phyloP scores from a whole-genome alignment of 2,113 vertebrate genomes.

The Ctenomys sociabilis region DNA sequence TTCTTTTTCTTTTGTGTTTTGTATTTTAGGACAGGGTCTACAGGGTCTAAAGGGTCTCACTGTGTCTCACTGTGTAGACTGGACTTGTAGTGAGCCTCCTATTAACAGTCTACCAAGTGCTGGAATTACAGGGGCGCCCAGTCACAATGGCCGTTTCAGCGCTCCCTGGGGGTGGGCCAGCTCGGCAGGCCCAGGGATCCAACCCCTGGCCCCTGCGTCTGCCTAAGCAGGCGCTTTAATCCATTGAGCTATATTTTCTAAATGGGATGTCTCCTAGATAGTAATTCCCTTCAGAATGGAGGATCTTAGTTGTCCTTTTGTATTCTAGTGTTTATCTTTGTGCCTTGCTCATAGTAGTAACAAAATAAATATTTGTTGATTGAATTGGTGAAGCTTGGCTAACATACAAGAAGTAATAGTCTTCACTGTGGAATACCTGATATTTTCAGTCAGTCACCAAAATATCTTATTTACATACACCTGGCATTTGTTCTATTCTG shows the following conservation, averaged over 20 bases:
- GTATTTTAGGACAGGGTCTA: no score
- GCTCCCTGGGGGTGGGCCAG: no score
- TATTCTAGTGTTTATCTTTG: background rate
- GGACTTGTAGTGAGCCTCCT: no score
- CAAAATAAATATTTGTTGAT: constrained; percentile 28
- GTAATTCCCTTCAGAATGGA: background rate
- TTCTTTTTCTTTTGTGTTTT: background rate
- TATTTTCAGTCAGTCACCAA: constrained; percentile 8
- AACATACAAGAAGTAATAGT: background rate
- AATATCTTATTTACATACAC: constrained; percentile 43
- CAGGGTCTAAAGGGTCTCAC: no score
- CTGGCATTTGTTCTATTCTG: constrained; percentile 17
- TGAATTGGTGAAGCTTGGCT: background rate
- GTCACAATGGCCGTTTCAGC: no score
- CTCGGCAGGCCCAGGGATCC: no score
- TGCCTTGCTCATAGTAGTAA: background rate
- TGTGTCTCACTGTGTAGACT: no score
- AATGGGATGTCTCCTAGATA: background rate
- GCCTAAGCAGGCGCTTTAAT: no score
- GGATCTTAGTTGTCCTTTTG: background rate
- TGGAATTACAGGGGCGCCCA: no score
- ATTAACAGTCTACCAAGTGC: no score
- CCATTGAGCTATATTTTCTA: background rate
- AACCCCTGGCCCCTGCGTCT: no score
- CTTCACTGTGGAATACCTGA: background rate